Base-by-base conservation (phyloP, 23 tunicate genomes). In the Oikopleura dioica region DNA sequence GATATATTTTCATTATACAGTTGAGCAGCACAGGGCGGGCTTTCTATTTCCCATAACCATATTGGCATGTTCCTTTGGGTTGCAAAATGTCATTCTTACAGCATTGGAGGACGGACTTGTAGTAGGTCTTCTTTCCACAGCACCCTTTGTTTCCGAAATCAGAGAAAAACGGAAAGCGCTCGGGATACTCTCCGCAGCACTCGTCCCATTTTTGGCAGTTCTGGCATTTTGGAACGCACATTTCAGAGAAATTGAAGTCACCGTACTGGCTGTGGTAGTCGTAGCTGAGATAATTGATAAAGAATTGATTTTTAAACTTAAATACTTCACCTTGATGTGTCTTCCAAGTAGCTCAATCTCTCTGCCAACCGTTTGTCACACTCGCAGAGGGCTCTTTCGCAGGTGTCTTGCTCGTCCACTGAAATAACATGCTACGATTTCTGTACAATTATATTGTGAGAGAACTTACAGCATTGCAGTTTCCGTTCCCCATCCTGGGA, bases 161-260 rank as follows among this genome's bases (percentile, higher is more conserved):
- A 4, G 72, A 23, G 5, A 2, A 21, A 28, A 21, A 63, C 30
- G 72, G 72, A 63, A 63, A 63, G 2, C 72, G 72, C 33, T 23
- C 33, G 4, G 72, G 72, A 63, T 63, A 63, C 5, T 28, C 33
- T 23, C 72, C 72, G 33, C 72, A 63, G 33, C 72, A 63, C 2
- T 23, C 2, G 72, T 63, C 72, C 72, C 72, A 63, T 63, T 28
- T 63, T 23, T 24, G 72, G 33, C 72, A 63, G 72, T 63, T 63
- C 9, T 9, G 9, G 72, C 72, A 63, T 31, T 63, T 23, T 23
- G 72, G 72, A 4, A 63, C 72, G 26, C 72, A 63, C 33, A 12
- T 23, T 63, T 63, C 33, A 12, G 16, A 2, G 33, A 63, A 63
- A 31, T 63, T 63, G 72, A 63, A 63, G 16, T 24, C 30, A 31